phyloP scores from a whole-genome alignment of 2,888 invertebrate species.

The Drosophila macrospina region DNA sequence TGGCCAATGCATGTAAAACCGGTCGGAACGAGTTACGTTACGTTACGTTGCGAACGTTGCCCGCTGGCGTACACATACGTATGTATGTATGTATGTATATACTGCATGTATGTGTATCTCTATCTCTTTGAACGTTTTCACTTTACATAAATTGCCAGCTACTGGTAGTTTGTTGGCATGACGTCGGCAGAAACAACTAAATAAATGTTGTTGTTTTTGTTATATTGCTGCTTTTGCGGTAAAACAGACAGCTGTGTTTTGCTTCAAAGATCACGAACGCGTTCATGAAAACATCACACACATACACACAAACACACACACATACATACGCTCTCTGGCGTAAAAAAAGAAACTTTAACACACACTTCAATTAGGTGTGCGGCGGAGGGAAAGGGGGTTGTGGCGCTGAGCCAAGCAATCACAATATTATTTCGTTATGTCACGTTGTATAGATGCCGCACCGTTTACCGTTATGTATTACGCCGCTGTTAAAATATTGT shows the following conservation, averaged over 20 bases:
- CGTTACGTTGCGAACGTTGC: conserved; percentile 20
- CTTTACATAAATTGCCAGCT: conserved; percentile 72
- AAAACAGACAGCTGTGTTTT: conserved; percentile 78
- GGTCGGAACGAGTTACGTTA: conserved; percentile 58
- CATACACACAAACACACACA: conserved; percentile 31
- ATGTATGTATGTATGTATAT: background rate
- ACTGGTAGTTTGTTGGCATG: conserved; percentile 76
- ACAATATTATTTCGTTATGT: conserved; percentile 75
- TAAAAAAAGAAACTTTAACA: conserved; percentile 51
- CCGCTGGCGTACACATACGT: background rate
- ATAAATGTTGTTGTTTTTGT: conserved; percentile 29
- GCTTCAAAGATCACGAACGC: conserved; percentile 82
- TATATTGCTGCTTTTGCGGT: conserved; percentile 51
- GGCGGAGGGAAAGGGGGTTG: conserved; percentile 1
- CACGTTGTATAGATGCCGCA: conserved; percentile 65
- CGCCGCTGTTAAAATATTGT: conserved; percentile 37
- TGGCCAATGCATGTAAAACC: conserved; percentile 62
- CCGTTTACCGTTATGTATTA: conserved; percentile 64
- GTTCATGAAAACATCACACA: conserved; percentile 74
- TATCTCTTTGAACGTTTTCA: conserved; percentile 60
- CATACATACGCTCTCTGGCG: conserved; percentile 23
- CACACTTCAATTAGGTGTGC: conserved; percentile 32
- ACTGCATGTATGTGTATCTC: conserved; percentile 21
- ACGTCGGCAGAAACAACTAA: conserved; percentile 63
- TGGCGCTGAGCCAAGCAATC: conserved; percentile 53